Evolutionary conservation across 2,888 invertebrate genomes (phyloP).

Genomic region (Trissolcus japonicus): DNA sequence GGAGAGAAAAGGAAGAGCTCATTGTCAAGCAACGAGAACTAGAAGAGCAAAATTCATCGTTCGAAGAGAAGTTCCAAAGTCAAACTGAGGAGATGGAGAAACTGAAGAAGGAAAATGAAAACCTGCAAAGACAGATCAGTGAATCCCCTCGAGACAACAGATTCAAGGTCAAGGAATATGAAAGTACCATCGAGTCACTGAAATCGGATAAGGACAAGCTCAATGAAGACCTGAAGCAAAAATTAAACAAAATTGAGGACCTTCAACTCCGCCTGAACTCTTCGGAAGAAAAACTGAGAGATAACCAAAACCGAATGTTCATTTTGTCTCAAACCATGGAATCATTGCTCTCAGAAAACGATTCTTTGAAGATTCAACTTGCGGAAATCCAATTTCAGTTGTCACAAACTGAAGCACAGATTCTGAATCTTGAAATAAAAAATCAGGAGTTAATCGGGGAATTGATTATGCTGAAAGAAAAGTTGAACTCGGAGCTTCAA

Average conservation of each 20-base stretch:
- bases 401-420: background rate
- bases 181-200: constrained; percentile 5
- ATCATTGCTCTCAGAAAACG: background rate
- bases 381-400: background rate
- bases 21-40: constrained; percentile 17
- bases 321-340: background rate
- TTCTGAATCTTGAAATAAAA: background rate
- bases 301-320: constrained; percentile 4
- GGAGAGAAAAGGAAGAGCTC: constrained; percentile 40
- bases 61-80: background rate
- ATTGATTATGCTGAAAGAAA: background rate
- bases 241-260: constrained; percentile 8
- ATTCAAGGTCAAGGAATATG: background rate
- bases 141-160: background rate
- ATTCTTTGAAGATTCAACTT: background rate
- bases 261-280: constrained; percentile 1
- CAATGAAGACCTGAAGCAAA: constrained; percentile 15
- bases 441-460: background rate
- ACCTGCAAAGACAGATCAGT: constrained; percentile 5
- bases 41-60: constrained; percentile 1
- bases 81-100: constrained; percentile 13
- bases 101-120: constrained; percentile 5
- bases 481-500: no score
- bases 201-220: constrained; percentile 18
- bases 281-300: background rate